These are phyloP conservation scores for Neelides folsomi DNA, from an alignment of 2,888 invertebrate species.

Conservation along the genomic window DNA sequence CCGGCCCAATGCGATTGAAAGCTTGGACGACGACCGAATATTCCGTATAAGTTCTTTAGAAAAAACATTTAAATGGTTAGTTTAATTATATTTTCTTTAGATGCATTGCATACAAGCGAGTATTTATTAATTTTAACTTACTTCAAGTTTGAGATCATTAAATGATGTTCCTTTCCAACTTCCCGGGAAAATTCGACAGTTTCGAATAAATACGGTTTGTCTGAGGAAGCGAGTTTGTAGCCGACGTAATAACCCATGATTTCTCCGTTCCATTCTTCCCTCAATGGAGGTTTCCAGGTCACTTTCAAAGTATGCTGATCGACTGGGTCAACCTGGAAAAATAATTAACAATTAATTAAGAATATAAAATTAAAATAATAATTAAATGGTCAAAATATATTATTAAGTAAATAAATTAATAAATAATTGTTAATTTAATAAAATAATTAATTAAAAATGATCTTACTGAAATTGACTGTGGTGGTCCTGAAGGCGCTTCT, in stretches of 20 bases:
- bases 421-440: not conserved
- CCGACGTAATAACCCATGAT: conserved; percentile 82
- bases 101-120: too few relatives aligned
- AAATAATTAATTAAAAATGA: not conserved
- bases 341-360: not conserved
- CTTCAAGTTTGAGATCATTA: conserved; percentile 67
- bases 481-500: conserved; percentile 45
- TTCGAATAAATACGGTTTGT: conserved; percentile 77
- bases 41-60: conserved; percentile 72
- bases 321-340: conserved; percentile 60
- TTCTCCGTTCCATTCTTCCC: conserved; percentile 84
- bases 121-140: conserved; percentile 36
- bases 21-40: conserved; percentile 92
- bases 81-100: too few relatives aligned
- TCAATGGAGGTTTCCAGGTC: conserved; percentile 79
- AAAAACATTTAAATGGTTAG: conserved; percentile 1
- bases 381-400: not conserved
- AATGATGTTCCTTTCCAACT: conserved; percentile 77
- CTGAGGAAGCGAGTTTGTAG: conserved; percentile 58
- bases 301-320: conserved; percentile 72
- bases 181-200: conserved; percentile 83
- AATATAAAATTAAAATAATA: conserved; percentile 2
- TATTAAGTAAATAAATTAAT: not conserved
- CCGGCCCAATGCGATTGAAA: conserved; percentile 85
- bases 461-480: conserved; percentile 27